These are phyloP conservation scores for Fragum fragum DNA, from an alignment of 2,888 invertebrate genomes.

Conservation along the genomic window DNA sequence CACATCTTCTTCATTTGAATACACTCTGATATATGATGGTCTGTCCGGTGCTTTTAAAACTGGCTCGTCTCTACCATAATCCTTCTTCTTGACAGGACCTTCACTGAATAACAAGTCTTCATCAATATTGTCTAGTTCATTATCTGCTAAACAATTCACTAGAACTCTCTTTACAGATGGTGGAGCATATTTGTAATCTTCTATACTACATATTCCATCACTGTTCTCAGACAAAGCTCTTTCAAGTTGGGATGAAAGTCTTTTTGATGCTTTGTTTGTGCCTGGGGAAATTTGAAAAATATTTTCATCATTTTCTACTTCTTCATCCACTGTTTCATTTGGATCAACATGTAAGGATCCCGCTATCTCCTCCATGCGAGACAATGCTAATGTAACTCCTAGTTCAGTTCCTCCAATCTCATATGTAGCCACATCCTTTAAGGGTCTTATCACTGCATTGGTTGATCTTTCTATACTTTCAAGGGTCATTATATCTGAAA, in stretches of 20 bases:
- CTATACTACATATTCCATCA: slow-evolving; percentile 67
- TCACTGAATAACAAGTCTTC: slow-evolving; percentile 63
- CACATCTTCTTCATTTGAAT: slow-evolving; percentile 4
- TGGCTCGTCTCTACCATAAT: slow-evolving; percentile 5
- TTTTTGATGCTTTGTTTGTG: slow-evolving; percentile 47
- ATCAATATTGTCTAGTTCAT: slow-evolving; percentile 54
- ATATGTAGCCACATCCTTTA: slow-evolving; percentile 61
- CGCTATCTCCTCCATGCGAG: slow-evolving; percentile 78
- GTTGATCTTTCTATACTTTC: slow-evolving; percentile 77
- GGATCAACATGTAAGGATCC: slow-evolving; percentile 47
- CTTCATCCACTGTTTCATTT: slow-evolving; percentile 21
- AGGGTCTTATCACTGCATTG: slow-evolving; percentile 68
- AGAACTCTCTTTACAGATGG: slow-evolving; percentile 71
- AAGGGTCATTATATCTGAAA: slow-evolving; percentile 62
- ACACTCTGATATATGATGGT: slow-evolving; percentile 4
- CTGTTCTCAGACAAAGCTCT: slow-evolving; percentile 70
- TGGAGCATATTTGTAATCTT: slow-evolving; percentile 67
- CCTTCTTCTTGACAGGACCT: slow-evolving; percentile 33
- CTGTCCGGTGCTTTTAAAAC: neutral
- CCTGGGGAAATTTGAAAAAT: slow-evolving; percentile 51
- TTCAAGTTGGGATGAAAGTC: slow-evolving; percentile 62
- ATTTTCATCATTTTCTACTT: slow-evolving; percentile 27
- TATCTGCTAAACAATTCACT: slow-evolving; percentile 69
- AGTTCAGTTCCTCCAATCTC: slow-evolving; percentile 76
- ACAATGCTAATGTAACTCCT: slow-evolving; percentile 81